These are phyloP conservation scores for Drosophila grimshawi DNA, from an alignment of 1,140 invertebrate species.

Conservation along the genomic window DNA sequence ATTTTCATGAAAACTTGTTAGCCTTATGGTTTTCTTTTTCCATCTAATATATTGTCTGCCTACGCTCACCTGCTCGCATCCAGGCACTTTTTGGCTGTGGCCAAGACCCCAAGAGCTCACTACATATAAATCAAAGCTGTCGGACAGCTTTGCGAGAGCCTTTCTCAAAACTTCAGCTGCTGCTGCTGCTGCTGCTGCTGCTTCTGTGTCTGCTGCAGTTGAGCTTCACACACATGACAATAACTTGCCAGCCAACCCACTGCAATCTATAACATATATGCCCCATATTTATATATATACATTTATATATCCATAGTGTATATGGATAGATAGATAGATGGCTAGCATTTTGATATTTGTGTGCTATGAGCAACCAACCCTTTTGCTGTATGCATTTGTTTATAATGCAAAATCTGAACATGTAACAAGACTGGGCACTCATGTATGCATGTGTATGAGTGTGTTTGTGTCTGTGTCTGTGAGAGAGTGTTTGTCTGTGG, in stretches of 20 bases:
- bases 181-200: constrained; percentile 42
- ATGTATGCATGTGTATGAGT: constrained; percentile 22
- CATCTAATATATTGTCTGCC: constrained; percentile 32
- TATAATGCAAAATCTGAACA: constrained; percentile 68
- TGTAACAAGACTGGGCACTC: constrained; percentile 55
- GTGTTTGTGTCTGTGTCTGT: not conserved
- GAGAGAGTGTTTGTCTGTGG: constrained; percentile 3
- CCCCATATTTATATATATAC: constrained; percentile 37
- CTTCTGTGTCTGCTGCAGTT: constrained; percentile 32
- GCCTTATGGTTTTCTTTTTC: constrained; percentile 16
- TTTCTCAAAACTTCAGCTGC: constrained; percentile 54
- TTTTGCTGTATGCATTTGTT: constrained; percentile 66
- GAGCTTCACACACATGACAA: constrained; percentile 34
- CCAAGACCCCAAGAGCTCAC: constrained; percentile 26
- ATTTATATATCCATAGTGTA: constrained; percentile 22
- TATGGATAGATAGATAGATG: constrained; percentile 35
- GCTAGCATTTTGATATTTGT: constrained; percentile 68
- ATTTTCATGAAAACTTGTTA: constrained; percentile 12
- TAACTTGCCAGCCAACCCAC: constrained; percentile 43
- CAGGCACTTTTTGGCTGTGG: constrained; percentile 12
- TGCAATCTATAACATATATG: constrained; percentile 9
- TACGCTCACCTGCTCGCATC: constrained; percentile 36
- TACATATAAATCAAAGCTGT: constrained; percentile 53
- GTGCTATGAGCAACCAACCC: constrained; percentile 67
- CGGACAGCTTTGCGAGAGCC: constrained; percentile 47